Percentiles rank a stretch among this genome's conserved stretches.
phyloP scores from a whole-genome alignment of 2,113 vertebrate species.

The Harpagus bidentatus region DNA sequence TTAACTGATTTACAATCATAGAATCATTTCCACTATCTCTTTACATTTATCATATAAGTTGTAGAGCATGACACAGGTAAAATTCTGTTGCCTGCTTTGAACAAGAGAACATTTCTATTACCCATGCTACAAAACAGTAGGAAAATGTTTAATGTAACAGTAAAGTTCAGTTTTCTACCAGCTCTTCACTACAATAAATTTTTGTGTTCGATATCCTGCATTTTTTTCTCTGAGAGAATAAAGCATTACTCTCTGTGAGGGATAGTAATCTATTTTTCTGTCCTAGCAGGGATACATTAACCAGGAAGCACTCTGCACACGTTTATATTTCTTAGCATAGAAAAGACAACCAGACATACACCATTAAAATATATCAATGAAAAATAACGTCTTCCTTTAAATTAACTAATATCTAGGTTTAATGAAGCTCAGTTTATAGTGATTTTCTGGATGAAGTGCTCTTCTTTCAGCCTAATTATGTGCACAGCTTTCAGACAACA shows the following conservation, averaged over 20 bases:
- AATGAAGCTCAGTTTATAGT: constrained; percentile 73
- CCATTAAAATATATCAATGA: constrained; percentile 74
- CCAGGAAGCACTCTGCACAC: constrained; percentile 27
- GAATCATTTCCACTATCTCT: constrained; percentile 40
- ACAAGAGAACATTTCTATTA: constrained; percentile 33
- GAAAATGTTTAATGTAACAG: constrained; percentile 52
- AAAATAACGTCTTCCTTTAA: constrained; percentile 73
- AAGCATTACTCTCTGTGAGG: constrained; percentile 23
- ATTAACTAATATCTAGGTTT: constrained; percentile 77
- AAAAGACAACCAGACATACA: constrained; percentile 58
- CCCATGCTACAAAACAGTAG: constrained; percentile 1
- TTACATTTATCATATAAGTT: constrained; percentile 49
- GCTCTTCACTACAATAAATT: constrained; percentile 41
- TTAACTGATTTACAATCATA: constrained; percentile 60
- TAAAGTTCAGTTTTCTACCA: constrained; percentile 36
- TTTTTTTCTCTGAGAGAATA: constrained; percentile 26
- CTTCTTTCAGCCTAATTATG: constrained; percentile 77
- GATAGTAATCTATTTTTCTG: constrained; percentile 69
- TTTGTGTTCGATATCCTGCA: background rate
- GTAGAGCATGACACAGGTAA: constrained; percentile 33
- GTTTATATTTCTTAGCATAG: constrained; percentile 66
- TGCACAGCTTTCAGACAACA: constrained; percentile 77
- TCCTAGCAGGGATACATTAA: constrained; percentile 62
- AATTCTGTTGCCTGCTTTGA: constrained; percentile 1
- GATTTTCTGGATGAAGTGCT: constrained; percentile 74